phyloP scores from a whole-genome alignment of 2,113 vertebrate species.

The Hydrolagus affinis region DNA sequence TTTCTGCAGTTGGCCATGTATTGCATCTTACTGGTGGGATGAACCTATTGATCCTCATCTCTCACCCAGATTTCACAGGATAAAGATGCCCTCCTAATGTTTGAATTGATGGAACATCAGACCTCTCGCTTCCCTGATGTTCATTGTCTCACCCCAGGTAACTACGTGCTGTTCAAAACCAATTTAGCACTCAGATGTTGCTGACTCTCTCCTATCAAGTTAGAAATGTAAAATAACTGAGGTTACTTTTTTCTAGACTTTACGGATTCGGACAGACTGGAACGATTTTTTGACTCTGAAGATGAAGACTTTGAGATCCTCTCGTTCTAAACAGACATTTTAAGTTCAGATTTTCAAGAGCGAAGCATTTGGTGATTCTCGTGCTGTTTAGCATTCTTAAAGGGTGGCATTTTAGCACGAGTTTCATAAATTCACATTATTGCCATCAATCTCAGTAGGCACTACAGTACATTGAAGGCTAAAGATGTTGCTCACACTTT shows the following conservation, averaged over 20 bases:
- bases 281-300: slow-evolving; percentile 94
- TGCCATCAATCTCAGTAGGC: background rate
- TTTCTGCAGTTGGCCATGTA: background rate
- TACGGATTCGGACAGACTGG: slow-evolving; percentile 80
- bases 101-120: slow-evolving; percentile 87
- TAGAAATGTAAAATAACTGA: background rate
- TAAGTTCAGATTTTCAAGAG: background rate
- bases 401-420: background rate
- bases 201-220: background rate
- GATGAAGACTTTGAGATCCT: slow-evolving; percentile 97
- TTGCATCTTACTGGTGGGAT: too few species aligned
- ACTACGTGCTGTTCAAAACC: slow-evolving; percentile 35
- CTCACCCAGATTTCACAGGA: slow-evolving; percentile 68
- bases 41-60: background rate
- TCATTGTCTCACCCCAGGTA: slow-evolving; percentile 88
- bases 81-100: slow-evolving; percentile 84
- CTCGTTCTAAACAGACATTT: slow-evolving; percentile 63
- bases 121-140: slow-evolving; percentile 79
- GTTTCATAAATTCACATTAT: slow-evolving; percentile 25
- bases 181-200: background rate
- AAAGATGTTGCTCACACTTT: background rate
- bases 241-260: slow-evolving; percentile 62
- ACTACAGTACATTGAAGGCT: background rate
- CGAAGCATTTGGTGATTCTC: slow-evolving; percentile 25
- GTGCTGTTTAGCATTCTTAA: slow-evolving; percentile 13